These are phyloP conservation scores for Sarcophaga bullata DNA, from an alignment of 1,140 invertebrate genomes.

Conservation along the genomic window DNA sequence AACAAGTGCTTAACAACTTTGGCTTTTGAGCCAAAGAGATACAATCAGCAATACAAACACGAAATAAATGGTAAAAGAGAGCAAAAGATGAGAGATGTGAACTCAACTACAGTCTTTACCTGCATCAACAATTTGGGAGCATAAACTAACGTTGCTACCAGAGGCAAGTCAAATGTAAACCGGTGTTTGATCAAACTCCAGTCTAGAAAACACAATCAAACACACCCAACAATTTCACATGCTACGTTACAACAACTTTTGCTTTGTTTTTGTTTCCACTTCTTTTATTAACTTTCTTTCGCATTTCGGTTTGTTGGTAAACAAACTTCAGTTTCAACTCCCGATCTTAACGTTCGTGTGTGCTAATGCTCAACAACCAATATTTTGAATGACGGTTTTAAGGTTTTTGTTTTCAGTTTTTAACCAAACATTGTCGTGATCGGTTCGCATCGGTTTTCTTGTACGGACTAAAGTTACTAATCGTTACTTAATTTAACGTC, in stretches of 20 bases:
- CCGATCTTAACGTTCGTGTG: conserved; percentile 20
- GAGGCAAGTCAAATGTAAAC: conserved; percentile 11
- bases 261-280: neutral
- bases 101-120: neutral
- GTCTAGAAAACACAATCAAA: neutral
- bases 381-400: neutral
- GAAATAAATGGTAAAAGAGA: neutral
- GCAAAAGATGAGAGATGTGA: neutral
- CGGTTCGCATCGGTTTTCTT: conserved; percentile 2
- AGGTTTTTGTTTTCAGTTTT: conserved; percentile 33
- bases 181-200: conserved; percentile 10
- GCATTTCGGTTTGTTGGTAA: conserved; percentile 16
- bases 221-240: conserved; percentile 29
- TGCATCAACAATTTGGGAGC: conserved; percentile 5
- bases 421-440: conserved; percentile 25
- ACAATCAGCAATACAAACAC: neutral
- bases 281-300: conserved; percentile 34
- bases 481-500: neutral
- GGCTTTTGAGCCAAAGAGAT: neutral
- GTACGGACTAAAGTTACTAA: conserved; percentile 6
- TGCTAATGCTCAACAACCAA: conserved; percentile 17
- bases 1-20: neutral
- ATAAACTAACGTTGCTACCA: neutral
- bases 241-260: neutral
- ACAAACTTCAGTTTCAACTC: conserved; percentile 14